Evolutionary conservation across 2,888 invertebrate genomes (phyloP), one percentile per base, ranked within the genome.

Genomic region (Volucella zonaria): DNA sequence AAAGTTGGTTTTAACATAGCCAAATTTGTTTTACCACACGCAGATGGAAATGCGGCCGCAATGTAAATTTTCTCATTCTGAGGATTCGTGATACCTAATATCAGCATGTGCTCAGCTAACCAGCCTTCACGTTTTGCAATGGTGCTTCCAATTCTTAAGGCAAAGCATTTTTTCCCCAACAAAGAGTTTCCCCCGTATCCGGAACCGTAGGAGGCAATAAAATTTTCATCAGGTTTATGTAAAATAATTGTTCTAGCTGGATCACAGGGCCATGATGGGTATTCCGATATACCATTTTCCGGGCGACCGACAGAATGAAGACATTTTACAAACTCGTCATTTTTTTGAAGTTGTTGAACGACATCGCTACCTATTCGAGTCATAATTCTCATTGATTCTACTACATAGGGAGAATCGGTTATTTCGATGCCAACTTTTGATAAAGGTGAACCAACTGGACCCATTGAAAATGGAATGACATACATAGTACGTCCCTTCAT

Each of bases 41-140:
- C 99, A 1, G 98, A 98, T 0, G 99, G 99, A 91, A 99, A 99
- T 0, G 99, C 99, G 0, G 99, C 99, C 0, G 97, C 98, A 79
- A 99, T 95, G 93, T 98, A 99, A 59, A 95, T 95, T 91, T 98
- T 97, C 87, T 94, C 94, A 0, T 98, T 98, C 89, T 95, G 93
- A 0, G 97, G 97, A 92, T 97, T 97, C 0, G 99, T 99, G 82
- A 99, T 95, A 59, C 99, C 98, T 87, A 99, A 93, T 90, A 99
- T 99, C 93, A 99, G 93, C 99, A 99, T 99, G 90, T 99, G 99
- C 90, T 99, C 99, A 1, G 99, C 99, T 49, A 99, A 93, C 99
- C 99, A 99, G 3, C 99, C 99, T 91, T 99, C 99, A 12, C 96
- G 94, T 87, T 95, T 94, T 2, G 98, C 99, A 88, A 99, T 95